These are phyloP conservation scores for Trichonephila clavipes DNA, from an alignment of 1,140 invertebrate species.

Conservation along the genomic window DNA sequence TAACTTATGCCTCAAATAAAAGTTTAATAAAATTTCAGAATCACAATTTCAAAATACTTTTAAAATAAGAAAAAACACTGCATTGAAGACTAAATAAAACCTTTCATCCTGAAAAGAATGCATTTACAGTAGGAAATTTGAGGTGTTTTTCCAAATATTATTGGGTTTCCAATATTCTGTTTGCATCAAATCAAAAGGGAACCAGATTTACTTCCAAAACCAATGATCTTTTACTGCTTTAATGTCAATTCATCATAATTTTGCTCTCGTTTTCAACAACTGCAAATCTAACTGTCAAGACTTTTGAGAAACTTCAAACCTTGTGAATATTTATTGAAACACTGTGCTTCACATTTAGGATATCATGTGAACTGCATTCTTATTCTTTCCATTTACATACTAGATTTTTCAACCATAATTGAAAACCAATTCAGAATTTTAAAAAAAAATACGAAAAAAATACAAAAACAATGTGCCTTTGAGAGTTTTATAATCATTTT, in stretches of 20 bases:
- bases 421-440: too few species aligned
- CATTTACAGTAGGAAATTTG: background rate
- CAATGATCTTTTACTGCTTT: background rate
- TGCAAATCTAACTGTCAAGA: background rate
- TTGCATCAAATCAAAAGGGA: background rate
- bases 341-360: too few species aligned
- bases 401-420: too few species aligned
- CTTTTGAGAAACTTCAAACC: too few species aligned
- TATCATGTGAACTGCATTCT: too few species aligned
- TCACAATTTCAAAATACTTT: background rate
- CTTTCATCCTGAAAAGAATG: background rate
- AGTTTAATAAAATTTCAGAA: too few species aligned
- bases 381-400: too few species aligned
- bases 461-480: too few species aligned
- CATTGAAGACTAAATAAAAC: background rate
- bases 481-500: too few species aligned
- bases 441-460: too few species aligned
- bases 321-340: too few species aligned
- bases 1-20: too few species aligned
- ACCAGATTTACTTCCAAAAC: background rate
- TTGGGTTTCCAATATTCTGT: background rate
- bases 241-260: constrained; percentile 23
- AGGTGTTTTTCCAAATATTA: background rate
- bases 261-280: background rate
- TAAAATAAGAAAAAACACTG: background rate